Base-by-base conservation (phyloP, 2,113 vertebrate genomes). In the Gnathonemus longibarbis region DNA sequence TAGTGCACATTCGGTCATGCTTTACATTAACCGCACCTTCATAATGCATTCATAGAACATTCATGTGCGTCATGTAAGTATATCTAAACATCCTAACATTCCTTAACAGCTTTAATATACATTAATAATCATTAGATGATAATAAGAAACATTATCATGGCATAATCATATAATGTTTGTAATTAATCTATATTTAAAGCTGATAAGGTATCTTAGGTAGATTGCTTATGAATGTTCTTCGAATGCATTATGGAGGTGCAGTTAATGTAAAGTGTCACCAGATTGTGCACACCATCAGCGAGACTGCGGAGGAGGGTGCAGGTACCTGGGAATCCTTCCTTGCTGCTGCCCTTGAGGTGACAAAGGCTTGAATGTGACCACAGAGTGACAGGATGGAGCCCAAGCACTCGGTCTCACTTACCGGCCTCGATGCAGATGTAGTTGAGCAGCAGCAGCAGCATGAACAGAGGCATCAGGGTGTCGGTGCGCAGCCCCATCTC, bases 371-470 rank as follows among this genome's bases (percentile, higher is more conserved):
- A n/a, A n/a, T 8, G 8, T 62, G 58, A 74, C 11, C 66, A 4
- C 27, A 45, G 80, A 84, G 39, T 45, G 35, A 53, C 84, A 50
- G 84, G 9, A 19, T 6, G n/a, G 1, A 5, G 85, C 21, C 49
- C n/a, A n/a, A 85, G 11, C 27, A 0, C 17, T 50, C 0, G 48
- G 13, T 86, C n/a, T 50, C 5, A 13, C 89, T 94, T 92, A 96
- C 95, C 94, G 93, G 94, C 94, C 53, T 95, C 92, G 84, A 46
- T 31, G 53, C 94, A 94, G 92, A 94, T 92, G 90, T 92, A 92
- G 86, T 91, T 91, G 53, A 93, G 90, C 84, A 95, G 90, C 88
- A 94, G 91, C 90, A 94, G 91, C 90, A 93, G 52, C 50, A 92
- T 88, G 24, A 96, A 90, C 86, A 95, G 91, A 15, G 90, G 91